Conservation (phyloP, 2,797 vertebrate species). For the Naso thynnoides region DNA sequence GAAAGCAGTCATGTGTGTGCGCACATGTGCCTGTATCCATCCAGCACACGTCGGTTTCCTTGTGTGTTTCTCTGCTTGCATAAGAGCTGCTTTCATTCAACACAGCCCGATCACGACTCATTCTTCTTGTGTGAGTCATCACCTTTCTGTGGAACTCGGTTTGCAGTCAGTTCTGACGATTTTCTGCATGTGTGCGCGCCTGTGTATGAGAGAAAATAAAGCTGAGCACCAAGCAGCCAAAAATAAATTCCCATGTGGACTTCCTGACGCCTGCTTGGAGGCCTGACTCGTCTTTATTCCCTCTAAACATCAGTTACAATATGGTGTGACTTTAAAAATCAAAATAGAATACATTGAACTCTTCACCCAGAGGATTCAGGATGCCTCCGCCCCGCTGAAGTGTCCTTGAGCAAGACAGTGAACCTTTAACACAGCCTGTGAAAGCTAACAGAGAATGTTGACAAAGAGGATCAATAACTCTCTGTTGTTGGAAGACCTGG, state of each 20-base stretch:
- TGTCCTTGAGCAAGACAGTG: constrained; percentile 23
- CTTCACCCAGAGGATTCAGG: not conserved
- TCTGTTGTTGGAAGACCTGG: not conserved
- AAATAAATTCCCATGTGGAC: constrained; percentile 39
- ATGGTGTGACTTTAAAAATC: not conserved
- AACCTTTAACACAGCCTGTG: constrained; percentile 21
- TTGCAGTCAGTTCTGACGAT: constrained; percentile 41
- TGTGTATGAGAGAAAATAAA: constrained; percentile 29
- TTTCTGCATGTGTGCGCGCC: constrained; percentile 12
- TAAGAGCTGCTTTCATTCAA: constrained; percentile 69
- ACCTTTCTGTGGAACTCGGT: constrained; percentile 38
- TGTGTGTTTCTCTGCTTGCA: constrained; percentile 44
- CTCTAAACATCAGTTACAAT: constrained; percentile 9
- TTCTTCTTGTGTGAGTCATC: constrained; percentile 71
- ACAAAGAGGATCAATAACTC: constrained; percentile 36
- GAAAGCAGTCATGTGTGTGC: not conserved
- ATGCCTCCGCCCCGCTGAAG: constrained; percentile 2
- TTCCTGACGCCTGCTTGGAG: constrained; percentile 17
- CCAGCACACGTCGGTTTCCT: constrained; percentile 16
- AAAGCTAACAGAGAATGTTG: constrained; percentile 25
- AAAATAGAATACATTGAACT: not conserved
- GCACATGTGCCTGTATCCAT: not conserved
- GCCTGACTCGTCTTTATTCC: constrained; percentile 32
- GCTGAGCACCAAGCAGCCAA: constrained; percentile 17
- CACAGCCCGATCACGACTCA: constrained; percentile 65